Evolutionary conservation across 23 tunicate species (phyloP).

Genomic region (Aplidium turbinatum): DNA sequence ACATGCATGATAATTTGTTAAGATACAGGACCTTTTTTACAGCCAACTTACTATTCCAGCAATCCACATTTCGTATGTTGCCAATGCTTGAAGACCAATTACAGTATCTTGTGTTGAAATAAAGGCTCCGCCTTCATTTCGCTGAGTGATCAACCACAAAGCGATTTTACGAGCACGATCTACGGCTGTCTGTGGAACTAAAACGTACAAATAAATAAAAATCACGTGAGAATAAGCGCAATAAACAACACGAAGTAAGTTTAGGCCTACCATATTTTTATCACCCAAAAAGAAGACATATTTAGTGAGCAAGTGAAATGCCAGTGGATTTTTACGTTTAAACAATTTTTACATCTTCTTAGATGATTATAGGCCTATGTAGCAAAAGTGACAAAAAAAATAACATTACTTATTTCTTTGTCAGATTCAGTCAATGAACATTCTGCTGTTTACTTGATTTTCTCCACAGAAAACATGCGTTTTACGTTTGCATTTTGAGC

Average conservation of each 20-base stretch:
- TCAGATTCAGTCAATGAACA: too few relatives aligned
- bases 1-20: neutral
- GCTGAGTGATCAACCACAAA: conserved; percentile 51
- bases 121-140: conserved; percentile 62
- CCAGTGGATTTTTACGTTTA: too few relatives aligned
- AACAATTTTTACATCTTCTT: too few relatives aligned
- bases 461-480: too few relatives aligned
- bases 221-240: neutral
- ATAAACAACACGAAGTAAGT: neutral
- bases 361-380: too few relatives aligned
- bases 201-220: neutral
- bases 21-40: neutral
- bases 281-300: neutral
- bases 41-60: conserved; percentile 37
- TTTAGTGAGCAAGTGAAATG: too few relatives aligned
- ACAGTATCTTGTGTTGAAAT: conserved; percentile 67
- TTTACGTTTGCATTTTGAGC: too few relatives aligned
- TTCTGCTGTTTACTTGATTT: too few relatives aligned
- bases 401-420: too few relatives aligned
- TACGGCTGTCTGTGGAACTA: conserved; percentile 24
- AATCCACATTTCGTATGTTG: conserved; percentile 53
- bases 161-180: conserved; percentile 50
- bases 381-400: too few relatives aligned
- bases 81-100: conserved; percentile 58
- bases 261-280: neutral